These are phyloP conservation scores for Maniola hyperantus DNA, from an alignment of 2,888 invertebrate genomes.

Conservation along the genomic window DNA sequence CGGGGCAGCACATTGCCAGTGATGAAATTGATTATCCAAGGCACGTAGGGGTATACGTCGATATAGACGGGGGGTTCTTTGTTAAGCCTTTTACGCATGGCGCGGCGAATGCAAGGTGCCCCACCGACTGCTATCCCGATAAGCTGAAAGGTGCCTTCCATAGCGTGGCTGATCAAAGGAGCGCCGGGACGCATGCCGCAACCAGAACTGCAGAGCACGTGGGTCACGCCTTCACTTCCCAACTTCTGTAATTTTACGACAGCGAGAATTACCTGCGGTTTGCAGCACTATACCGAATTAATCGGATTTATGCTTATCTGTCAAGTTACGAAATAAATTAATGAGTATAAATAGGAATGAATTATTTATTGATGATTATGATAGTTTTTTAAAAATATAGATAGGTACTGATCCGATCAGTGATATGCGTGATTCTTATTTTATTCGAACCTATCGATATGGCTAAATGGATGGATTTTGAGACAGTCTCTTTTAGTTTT, in stretches of 20 bases:
- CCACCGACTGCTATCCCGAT: constrained; percentile 64
- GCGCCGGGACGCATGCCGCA: constrained; percentile 68
- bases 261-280: no score
- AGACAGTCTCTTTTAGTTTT: no score
- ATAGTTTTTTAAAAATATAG: no score
- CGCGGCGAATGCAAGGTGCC: constrained; percentile 53
- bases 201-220: constrained; percentile 67
- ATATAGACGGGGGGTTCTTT: constrained; percentile 66
- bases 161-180: constrained; percentile 61
- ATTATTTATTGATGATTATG: no score
- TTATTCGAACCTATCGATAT: no score
- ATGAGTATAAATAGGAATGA: no score
- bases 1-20: constrained; percentile 62
- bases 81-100: constrained; percentile 61
- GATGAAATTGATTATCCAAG: constrained; percentile 68
- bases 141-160: constrained; percentile 62
- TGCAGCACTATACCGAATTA: no score
- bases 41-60: constrained; percentile 66
- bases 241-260: constrained; percentile 52
- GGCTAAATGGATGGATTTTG: no score
- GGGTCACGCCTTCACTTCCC: constrained; percentile 62
- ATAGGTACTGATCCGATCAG: no score
- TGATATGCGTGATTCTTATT: no score
- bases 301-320: no score
- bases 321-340: no score